phyloP scores from a whole-genome alignment of 2,113 vertebrate genomes.

The Peromyscus polionotus region DNA sequence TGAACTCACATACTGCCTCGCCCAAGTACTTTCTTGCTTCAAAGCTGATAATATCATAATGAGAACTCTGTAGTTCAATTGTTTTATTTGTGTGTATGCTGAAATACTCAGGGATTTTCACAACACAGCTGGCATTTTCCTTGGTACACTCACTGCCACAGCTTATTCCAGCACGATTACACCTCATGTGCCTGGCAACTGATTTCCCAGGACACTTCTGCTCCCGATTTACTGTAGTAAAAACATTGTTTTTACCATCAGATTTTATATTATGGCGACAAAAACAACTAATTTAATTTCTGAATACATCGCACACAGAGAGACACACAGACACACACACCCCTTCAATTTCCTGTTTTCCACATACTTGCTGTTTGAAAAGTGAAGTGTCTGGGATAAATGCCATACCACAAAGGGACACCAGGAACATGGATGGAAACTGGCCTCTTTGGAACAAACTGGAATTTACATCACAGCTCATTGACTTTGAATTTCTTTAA shows the following conservation, averaged over 20 bases:
- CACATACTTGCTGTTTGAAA: neutral
- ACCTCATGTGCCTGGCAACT: neutral
- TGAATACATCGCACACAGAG: neutral
- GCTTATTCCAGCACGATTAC: neutral
- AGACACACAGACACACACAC: neutral
- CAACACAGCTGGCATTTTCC: neutral
- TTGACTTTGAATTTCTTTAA: slow-evolving; percentile 23
- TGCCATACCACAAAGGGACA: neutral
- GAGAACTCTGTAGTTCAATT: neutral
- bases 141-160: neutral
- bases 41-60: neutral
- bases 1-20: neutral
- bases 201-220: neutral
- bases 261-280: neutral
- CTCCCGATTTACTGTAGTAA: neutral
- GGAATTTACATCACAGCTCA: neutral
- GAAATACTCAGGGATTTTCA: neutral
- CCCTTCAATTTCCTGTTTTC: neutral
- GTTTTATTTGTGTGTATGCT: neutral
- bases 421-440: neutral
- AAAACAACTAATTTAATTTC: slow-evolving; percentile 1
- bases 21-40: neutral
- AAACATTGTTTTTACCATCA: neutral
- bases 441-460: neutral
- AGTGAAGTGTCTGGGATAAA: neutral